Conservation (phyloP, 1,140 invertebrate genomes). For the Microplitis mediator region DNA sequence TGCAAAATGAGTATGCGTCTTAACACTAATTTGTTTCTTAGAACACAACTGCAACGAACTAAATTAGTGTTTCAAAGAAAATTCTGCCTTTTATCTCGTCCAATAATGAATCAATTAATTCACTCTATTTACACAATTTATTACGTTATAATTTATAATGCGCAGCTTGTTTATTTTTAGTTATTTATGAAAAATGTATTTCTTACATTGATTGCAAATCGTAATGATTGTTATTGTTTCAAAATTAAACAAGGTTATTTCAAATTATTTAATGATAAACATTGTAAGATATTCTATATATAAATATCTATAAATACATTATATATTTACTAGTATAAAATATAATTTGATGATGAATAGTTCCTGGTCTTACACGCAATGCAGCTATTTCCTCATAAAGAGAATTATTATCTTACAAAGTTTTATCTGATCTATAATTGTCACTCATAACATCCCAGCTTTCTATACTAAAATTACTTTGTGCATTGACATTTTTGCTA, state of each 20-base stretch:
- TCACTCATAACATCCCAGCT: slow-evolving; percentile 6
- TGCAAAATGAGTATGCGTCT: too few relatives aligned
- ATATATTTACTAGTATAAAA: too few relatives aligned
- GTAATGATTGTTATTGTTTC: too few relatives aligned
- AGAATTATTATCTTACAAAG: slow-evolving; percentile 14
- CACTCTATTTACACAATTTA: too few relatives aligned
- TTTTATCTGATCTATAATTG: slow-evolving; percentile 30
- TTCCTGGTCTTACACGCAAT: slow-evolving; percentile 32
- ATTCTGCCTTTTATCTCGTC: background rate
- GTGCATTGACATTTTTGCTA: background rate
- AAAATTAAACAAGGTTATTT: background rate
- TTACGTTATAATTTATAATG: too few relatives aligned
- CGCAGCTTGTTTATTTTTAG: too few relatives aligned
- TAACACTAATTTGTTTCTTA: background rate
- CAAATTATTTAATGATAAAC: background rate
- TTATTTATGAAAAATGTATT: too few relatives aligned
- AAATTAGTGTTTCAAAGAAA: background rate
- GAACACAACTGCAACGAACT: background rate
- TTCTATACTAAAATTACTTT: background rate
- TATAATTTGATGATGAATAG: slow-evolving; percentile 28
- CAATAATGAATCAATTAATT: slow-evolving; percentile 4
- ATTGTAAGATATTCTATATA: background rate
- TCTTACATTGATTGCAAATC: too few relatives aligned
- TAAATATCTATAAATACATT: background rate
- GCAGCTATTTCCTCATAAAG: slow-evolving; percentile 31